Conservation (phyloP, 2,888 invertebrate species). For the Zaprionus bogoriensis region DNA sequence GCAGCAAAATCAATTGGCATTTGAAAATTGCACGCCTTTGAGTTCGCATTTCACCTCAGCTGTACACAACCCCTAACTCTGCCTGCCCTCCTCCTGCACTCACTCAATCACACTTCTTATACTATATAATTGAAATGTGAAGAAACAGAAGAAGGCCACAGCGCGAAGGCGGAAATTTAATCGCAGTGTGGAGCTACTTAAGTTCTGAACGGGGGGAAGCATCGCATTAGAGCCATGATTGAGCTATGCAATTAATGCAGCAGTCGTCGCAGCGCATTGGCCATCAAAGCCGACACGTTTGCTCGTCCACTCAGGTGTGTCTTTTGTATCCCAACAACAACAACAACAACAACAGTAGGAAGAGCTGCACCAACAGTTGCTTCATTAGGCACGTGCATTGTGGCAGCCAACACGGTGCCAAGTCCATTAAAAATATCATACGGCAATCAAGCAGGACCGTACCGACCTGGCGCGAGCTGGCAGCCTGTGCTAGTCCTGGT, state of each 20-base stretch:
- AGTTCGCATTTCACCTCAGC: slow-evolving; percentile 43
- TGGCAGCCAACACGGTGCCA: slow-evolving; percentile 5
- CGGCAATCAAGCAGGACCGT: slow-evolving; percentile 6
- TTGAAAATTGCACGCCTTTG: slow-evolving; percentile 73
- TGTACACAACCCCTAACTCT: slow-evolving; percentile 15
- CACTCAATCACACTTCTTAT: too few relatives aligned
- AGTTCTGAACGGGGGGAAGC: slow-evolving; percentile 15
- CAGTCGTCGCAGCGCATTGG: slow-evolving; percentile 33
- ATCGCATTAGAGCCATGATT: slow-evolving; percentile 25
- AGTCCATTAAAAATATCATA: slow-evolving; percentile 48
- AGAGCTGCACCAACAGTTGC: too few relatives aligned
- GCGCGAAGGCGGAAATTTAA: slow-evolving; percentile 17
- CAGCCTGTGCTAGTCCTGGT: too few relatives aligned
- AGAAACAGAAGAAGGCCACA: slow-evolving; percentile 5
- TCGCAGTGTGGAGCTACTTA: slow-evolving; percentile 30
- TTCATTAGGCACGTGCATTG: slow-evolving; percentile 44
- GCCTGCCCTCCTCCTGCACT: slow-evolving; percentile 15
- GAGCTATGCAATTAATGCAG: slow-evolving; percentile 69
- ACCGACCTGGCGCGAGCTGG: not conserved
- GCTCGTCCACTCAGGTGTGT: slow-evolving; percentile 27
- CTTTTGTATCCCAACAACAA: slow-evolving; percentile 25
- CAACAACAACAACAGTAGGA: slow-evolving; percentile 20
- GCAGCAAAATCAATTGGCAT: slow-evolving; percentile 73
- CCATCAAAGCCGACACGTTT: slow-evolving; percentile 21
- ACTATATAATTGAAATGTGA: slow-evolving; percentile 64